Base-by-base conservation (phyloP, 1,140 invertebrate genomes). In the Nomia melanderi region DNA sequence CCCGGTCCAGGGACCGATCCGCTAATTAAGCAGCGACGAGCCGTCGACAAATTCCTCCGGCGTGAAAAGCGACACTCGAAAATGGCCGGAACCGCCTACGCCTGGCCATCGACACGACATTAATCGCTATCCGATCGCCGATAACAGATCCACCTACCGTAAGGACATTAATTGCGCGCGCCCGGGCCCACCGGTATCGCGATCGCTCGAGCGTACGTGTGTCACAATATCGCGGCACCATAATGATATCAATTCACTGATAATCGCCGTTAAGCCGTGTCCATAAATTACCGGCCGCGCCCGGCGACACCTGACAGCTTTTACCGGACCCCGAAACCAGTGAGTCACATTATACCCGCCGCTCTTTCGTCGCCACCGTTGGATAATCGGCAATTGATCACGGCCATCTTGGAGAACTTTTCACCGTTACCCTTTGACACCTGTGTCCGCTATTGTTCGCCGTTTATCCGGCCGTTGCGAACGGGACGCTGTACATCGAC, bases 211-310 rank as follows among this genome's bases (percentile, higher is more conserved):
- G 70, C 66, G 12, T 41, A 17, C 74, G 66, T 64, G 62, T 64
- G 76, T 78, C 80, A 66, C 69, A 56, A 78, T 63, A 76, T 83
- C 56, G 54, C 64, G 25, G 54, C 72, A 9, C 23, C 63, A 65
- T 77, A 75, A 78, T 77, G 57, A 77, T 73, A 69, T 77, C 69
- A 77, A 56, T 78, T 73, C 70, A 64, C 31, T 70, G 81, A 77
- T 83, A 83, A 83, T 82, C 81, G 76, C 53, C 41, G 81, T 78
- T 83, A 82, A 82, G 71, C 80, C 81, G 72, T 82, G 81, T 82
- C 81, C 81, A 82, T 83, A 75, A 82, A 83, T 83, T 83, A 83
- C 65, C 80, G 73, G 62, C 36, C 66, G 31, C 66, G 62, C 47
- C 66, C 29, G 41, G 20, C 14, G 39, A 78, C 62, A 36, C 60